Base-by-base conservation (phyloP, 2,888 invertebrate genomes). In the Cryptus armator region DNA sequence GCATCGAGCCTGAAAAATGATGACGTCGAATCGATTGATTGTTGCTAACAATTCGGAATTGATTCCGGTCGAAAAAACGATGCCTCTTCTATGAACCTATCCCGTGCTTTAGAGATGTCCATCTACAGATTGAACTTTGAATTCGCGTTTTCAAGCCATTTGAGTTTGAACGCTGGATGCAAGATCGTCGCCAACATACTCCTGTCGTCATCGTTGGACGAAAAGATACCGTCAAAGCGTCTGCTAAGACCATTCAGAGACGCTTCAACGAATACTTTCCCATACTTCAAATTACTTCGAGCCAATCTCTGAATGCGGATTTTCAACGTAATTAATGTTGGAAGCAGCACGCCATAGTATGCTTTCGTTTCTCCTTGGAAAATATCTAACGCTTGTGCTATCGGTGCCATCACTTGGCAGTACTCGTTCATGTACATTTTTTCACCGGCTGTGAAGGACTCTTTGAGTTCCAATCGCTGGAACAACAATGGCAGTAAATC, bases 331-430 rank as follows among this genome's bases (percentile, higher is more conserved):
- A 56, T 16, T 16, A 16, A 56, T n/a, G 53, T 56, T 3, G 53
- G 19, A 56, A 56, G 53, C 16, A 56, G 53, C 51, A 51, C 37
- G 37, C 70, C 83, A 66, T 80, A 83, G 66, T 64, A 72, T 16
- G 51, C 37, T 80, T 80, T 62, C 12, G 66, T 32, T 70, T 83
- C 46, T 44, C 70, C 53, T 74, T 83, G 75, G 24, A 81, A 44
- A 14, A 72, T 74, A 46, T 81, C 68, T 56, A 81, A 48, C 7
- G 75, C 74, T 81, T 62, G 37, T n/a, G 70, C 83, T 12, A 83
- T 74, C 16, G 80, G 19, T 51, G 51, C 29, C 32, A 81, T 19
- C n/a, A 76, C 68, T 56, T 72, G 43, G 29, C 68, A 67, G 48
- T 81, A 83, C 43, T 83, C 62, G 37, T 14, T 32, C 53, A 83